Conservation (phyloP, 2,888 invertebrate genomes). For the Thera obeliscata region DNA sequence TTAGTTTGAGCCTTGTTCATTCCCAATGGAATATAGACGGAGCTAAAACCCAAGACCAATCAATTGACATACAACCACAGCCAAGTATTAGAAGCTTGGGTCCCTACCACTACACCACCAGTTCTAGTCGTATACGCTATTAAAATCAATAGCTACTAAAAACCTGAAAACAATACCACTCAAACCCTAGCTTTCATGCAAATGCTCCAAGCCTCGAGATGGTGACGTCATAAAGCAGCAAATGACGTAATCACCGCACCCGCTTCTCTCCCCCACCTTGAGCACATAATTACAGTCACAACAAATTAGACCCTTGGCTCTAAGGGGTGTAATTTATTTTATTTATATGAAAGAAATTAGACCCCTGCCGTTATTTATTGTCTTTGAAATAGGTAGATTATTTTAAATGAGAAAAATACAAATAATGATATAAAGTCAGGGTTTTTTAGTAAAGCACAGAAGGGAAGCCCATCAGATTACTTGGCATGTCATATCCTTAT, state of each 20-base stretch:
- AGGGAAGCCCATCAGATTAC: not conserved
- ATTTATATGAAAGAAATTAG: not conserved
- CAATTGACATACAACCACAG: too few species aligned
- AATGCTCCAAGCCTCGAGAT: slow-evolving; percentile 30
- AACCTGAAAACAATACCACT: not conserved
- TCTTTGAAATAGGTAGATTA: not conserved
- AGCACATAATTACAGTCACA: slow-evolving; percentile 36
- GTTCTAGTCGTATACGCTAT: too few species aligned
- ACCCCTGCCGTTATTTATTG: not conserved
- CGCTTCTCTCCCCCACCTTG: slow-evolving; percentile 29
- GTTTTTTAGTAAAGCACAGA: too few species aligned
- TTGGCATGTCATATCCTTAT: not conserved
- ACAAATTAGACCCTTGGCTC: slow-evolving; percentile 28
- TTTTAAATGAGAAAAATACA: not conserved
- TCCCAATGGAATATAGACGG: too few species aligned
- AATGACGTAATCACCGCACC: slow-evolving; percentile 41
- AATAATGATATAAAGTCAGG: not conserved
- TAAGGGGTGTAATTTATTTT: not conserved
- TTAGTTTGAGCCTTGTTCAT: too few species aligned
- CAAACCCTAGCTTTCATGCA: slow-evolving; percentile 21
- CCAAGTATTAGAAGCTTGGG: too few species aligned
- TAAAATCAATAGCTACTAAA: too few species aligned
- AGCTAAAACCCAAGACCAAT: too few species aligned
- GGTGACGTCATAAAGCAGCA: slow-evolving; percentile 35
- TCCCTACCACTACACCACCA: too few species aligned